These are phyloP conservation scores for Steatocranus sp. DNA, from an alignment of 2,797 vertebrate species.

Conservation along the genomic window DNA sequence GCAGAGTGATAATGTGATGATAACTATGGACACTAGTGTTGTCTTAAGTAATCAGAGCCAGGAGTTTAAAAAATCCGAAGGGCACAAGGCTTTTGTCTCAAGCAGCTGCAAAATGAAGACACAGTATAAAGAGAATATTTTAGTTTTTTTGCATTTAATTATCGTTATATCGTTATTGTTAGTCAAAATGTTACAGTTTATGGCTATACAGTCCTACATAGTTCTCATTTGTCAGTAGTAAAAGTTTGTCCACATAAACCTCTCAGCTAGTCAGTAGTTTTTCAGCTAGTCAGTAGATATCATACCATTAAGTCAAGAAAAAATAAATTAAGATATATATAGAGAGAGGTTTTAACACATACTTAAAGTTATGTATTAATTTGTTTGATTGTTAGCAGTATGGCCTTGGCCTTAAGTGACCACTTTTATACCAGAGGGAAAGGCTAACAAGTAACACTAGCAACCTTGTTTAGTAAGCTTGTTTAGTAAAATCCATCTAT, in stretches of 20 bases:
- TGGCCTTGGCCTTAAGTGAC: not conserved
- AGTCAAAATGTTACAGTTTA: not conserved
- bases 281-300: not conserved
- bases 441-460: not conserved
- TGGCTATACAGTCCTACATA: not conserved
- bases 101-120: not conserved
- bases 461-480: not conserved
- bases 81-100: fast-evolving
- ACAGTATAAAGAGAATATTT: not conserved
- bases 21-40: slow-evolving; percentile 12
- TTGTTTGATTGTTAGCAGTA: fast-evolving
- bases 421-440: not conserved
- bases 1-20: slow-evolving; percentile 28
- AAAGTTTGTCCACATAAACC: not conserved
- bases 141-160: not conserved
- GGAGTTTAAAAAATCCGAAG: not conserved
- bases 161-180: fast-evolving
- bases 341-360: not conserved
- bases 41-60: slow-evolving; percentile 8
- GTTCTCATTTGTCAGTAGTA: not conserved
- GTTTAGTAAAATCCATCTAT: not conserved
- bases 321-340: not conserved
- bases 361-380: not conserved
- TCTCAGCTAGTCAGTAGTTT: not conserved
- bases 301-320: not conserved